Evolutionary conservation across 1,140 invertebrate species (phyloP), one percentile per base, ranked within the genome.

Genomic region (Onthophagus taurus): DNA sequence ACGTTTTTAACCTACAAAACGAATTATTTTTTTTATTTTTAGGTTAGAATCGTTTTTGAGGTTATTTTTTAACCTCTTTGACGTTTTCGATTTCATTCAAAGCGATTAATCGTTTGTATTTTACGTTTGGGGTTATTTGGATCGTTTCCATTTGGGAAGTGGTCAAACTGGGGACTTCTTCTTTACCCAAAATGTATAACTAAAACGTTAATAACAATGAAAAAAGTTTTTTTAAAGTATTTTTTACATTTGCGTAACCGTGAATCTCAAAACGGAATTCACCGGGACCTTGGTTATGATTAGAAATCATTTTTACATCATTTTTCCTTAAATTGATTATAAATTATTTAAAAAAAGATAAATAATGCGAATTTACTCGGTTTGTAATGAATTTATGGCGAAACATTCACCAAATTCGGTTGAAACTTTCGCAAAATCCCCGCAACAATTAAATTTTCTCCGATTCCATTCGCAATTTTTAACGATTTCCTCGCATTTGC

Each of bases 341-440:
- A 8, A 37, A 37, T 13, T 41, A 23, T 29, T 26, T 41, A 1
- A 29, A 41, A 12, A 21, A 5, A 4, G 5, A 12, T 1, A 38
- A 21, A 21, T 12, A 38, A 37, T 17, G 29, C 38, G 9, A 13
- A 23, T 20, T 41, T 44, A 54, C 50, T 42, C 60, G 0, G 65
- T 69, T 61, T 81, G 78, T 42, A 77, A 62, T 1, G 75, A 74
- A 52, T 81, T 81, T 3, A 82, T 69, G 17, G 67, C 71, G 55
- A 69, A 82, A 52, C 80, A 83, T 12, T 68, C 59, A 0, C 80
- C 80, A 18, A 78, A 52, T 59, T 82, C 80, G 0, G 80, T 81
- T 35, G 76, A 68, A 50, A 82, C 65, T 5, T 68, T 68, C 42
- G 68, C 63, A 48, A 83, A 82, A 52, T 77, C 75, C 36, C 69